Percentiles rank a stretch among this genome's conserved stretches.
Evolutionary conservation across 2,888 invertebrate genomes (phyloP).

Genomic region (Lasioglossum leucozonium): DNA sequence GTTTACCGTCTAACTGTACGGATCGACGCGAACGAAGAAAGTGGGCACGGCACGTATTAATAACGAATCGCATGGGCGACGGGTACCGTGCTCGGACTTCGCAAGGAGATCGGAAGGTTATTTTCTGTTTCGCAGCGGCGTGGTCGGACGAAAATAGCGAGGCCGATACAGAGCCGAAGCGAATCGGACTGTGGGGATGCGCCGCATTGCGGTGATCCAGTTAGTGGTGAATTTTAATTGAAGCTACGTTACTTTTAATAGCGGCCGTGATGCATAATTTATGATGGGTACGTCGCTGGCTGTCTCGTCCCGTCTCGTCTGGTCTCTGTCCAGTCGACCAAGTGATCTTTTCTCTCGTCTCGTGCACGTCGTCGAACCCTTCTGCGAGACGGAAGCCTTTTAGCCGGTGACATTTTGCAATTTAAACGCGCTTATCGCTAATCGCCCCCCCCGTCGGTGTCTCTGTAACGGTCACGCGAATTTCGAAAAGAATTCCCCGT

Average conservation of each 20-base stretch:
- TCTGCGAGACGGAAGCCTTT: conserved; percentile 17
- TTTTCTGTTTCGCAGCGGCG: background rate
- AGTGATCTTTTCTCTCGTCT: conserved; percentile 27
- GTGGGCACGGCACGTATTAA: too few relatives aligned
- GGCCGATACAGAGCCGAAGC: conserved; percentile 21
- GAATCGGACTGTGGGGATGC: conserved; percentile 39
- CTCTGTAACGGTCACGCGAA: background rate
- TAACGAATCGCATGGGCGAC: too few relatives aligned
- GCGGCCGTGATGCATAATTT: conserved; percentile 57
- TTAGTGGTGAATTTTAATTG: conserved; percentile 58
- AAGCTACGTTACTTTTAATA: conserved; percentile 56
- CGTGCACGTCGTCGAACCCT: conserved; percentile 11
- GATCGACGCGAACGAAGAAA: too few relatives aligned
- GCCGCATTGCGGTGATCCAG: conserved; percentile 63
- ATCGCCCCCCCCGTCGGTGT: background rate
- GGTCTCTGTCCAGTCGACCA: conserved; percentile 18
- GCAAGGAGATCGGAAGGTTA: background rate
- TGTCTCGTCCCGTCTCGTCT: background rate
- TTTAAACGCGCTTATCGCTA: background rate
- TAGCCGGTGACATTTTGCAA: conserved; percentile 10
- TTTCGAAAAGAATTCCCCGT: background rate
- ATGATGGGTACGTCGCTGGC: conserved; percentile 32
- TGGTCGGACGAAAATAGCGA: conserved; percentile 14
- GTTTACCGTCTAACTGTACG: too few relatives aligned
- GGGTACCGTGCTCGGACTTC: background rate